Evolutionary conservation across 2,113 vertebrate species (phyloP).

Genomic region (Indicator maculatus): DNA sequence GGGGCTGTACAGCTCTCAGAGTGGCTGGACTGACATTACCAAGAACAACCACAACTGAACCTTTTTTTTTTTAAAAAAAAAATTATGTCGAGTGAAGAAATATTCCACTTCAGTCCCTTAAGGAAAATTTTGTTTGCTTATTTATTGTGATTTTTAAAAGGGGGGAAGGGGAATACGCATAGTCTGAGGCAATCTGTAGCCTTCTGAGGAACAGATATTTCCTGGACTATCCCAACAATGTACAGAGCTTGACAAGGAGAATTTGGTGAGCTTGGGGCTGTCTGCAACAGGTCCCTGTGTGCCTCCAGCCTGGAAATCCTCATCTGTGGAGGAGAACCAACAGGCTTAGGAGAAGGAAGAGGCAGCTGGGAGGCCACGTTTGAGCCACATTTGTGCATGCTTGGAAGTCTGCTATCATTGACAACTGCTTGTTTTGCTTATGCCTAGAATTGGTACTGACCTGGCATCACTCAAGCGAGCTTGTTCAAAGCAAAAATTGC

Average conservation of each 20-base stretch:
- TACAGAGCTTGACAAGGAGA: background rate
- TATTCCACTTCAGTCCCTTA: background rate
- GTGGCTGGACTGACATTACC: background rate
- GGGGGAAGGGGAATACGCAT: background rate
- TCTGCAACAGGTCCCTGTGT: background rate
- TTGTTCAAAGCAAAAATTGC: background rate
- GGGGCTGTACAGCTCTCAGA: background rate
- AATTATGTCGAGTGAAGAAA: background rate
- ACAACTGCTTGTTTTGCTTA: background rate
- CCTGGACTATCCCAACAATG: background rate
- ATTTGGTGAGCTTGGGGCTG: background rate
- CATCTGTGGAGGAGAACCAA: background rate
- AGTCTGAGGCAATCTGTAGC: background rate
- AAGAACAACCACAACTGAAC: background rate
- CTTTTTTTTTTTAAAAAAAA: background rate
- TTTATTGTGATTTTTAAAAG: background rate
- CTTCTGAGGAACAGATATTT: background rate
- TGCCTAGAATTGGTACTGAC: background rate
- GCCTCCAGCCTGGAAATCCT: background rate
- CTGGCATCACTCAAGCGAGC: background rate
- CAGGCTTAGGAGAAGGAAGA: background rate
- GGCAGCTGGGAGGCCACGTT: background rate
- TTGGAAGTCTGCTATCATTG: background rate
- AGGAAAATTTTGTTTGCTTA: background rate
- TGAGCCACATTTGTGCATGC: fast-evolving